phyloP scores from a whole-genome alignment of 2,797 vertebrate species.

The Buceros bicornis region DNA sequence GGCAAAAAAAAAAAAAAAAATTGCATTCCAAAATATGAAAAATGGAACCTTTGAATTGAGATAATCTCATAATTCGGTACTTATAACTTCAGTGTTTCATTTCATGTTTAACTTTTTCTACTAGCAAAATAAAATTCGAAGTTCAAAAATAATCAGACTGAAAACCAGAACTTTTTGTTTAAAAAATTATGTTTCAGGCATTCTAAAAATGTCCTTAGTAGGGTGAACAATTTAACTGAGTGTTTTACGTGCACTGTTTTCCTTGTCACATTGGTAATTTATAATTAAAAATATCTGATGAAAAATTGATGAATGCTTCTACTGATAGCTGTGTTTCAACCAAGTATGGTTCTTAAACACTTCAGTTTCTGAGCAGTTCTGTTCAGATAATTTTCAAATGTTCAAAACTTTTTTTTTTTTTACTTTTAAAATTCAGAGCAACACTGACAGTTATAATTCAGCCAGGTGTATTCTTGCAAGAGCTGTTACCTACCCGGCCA shows the following conservation, averaged over 20 bases:
- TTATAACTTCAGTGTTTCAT: background rate
- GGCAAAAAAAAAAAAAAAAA: background rate
- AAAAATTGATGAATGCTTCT: background rate
- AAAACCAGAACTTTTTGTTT: background rate
- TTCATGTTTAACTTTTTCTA: background rate
- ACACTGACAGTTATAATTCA: background rate
- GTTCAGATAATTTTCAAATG: background rate
- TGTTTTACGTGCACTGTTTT: background rate
- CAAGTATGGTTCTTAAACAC: background rate
- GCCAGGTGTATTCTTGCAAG: background rate
- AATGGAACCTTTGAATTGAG: background rate
- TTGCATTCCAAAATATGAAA: background rate
- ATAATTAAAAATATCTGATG: background rate
- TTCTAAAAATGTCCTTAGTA: background rate
- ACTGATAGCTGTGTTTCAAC: rapidly evolving
- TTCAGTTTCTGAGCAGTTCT: background rate
- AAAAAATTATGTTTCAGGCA: background rate
- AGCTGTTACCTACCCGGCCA: background rate
- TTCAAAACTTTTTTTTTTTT: background rate
- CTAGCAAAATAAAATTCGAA: background rate
- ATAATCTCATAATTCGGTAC: background rate
- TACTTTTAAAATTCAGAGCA: background rate
- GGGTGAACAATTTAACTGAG: background rate
- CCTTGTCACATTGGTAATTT: background rate
- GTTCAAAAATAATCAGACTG: background rate